Conservation (phyloP, 2,797 vertebrate genomes). For the Acestrorhynchus altus region DNA sequence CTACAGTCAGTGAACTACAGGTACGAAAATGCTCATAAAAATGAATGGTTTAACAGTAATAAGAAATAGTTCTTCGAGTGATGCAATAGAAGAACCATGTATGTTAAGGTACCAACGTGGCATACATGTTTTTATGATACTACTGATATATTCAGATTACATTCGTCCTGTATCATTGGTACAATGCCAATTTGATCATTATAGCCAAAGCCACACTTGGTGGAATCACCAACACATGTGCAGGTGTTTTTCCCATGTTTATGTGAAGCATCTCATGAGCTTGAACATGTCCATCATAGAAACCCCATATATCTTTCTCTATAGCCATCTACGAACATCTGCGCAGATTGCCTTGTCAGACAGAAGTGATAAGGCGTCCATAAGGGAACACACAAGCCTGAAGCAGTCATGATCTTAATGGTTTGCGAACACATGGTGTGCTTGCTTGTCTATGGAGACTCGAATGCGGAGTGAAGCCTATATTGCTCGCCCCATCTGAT, state of each 20-base stretch:
- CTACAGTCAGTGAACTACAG: too few species aligned
- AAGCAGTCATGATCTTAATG: conserved; percentile 26
- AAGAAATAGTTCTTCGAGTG: too few species aligned
- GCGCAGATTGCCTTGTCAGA: conserved; percentile 11
- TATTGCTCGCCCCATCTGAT: not conserved
- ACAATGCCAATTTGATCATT: not conserved
- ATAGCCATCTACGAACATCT: conserved; percentile 1
- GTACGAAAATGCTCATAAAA: too few species aligned
- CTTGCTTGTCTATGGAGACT: conserved; percentile 10
- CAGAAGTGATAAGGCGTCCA: conserved; percentile 16
- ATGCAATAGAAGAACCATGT: too few species aligned
- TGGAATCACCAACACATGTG: not conserved
- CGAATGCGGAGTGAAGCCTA: conserved; percentile 14
- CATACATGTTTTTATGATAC: not conserved
- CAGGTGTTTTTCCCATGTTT: not conserved
- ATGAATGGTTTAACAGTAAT: too few species aligned
- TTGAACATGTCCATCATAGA: conserved; percentile 6
- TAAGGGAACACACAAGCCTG: not conserved
- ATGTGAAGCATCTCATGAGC: not conserved
- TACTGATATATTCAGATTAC: not conserved
- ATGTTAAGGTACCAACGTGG: too few species aligned
- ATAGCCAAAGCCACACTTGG: not conserved
- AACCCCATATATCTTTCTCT: not conserved
- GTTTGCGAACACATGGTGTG: conserved; percentile 8
- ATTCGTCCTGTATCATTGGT: not conserved